Evolutionary conservation across 2,888 invertebrate genomes (phyloP).

Genomic region (Acanthosoma haemorrhoidale): DNA sequence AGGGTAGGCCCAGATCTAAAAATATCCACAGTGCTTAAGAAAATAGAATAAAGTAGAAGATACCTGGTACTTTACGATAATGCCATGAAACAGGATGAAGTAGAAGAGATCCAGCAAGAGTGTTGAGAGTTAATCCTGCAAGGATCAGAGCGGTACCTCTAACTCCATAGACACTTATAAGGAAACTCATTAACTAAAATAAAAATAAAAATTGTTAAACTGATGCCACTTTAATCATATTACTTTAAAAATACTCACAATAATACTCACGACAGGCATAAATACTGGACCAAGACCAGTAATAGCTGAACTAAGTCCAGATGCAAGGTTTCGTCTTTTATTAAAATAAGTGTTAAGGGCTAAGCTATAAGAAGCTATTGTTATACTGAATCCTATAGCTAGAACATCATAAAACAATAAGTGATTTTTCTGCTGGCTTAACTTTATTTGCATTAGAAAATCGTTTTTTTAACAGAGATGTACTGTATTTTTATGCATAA

Average conservation of each 20-base stretch:
- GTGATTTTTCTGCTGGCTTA: too few species aligned
- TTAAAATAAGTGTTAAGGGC: slow-evolving; percentile 63
- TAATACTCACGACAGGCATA: slow-evolving; percentile 53
- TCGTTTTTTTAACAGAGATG: too few species aligned
- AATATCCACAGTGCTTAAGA: too few species aligned
- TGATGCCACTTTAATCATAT: background rate
- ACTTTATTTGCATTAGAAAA: too few species aligned
- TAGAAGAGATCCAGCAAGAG: slow-evolving; percentile 55
- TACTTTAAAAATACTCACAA: too few species aligned
- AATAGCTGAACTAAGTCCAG: slow-evolving; percentile 59
- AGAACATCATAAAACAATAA: slow-evolving; percentile 44
- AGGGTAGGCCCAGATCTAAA: too few species aligned
- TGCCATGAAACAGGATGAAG: slow-evolving; percentile 66
- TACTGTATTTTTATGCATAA: too few species aligned
- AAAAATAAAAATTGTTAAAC: background rate
- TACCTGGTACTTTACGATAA: slow-evolving; percentile 47
- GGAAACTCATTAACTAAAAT: slow-evolving; percentile 48
- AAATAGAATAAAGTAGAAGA: too few species aligned
- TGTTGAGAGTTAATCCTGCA: slow-evolving; percentile 58
- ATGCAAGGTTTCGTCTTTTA: slow-evolving; percentile 57
- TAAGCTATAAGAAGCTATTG: slow-evolving; percentile 57
- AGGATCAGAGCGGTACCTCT: slow-evolving; percentile 59
- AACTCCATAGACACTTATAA: slow-evolving; percentile 55
- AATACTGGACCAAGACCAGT: slow-evolving; percentile 62
- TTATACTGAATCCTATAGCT: slow-evolving; percentile 59